phyloP scores from a whole-genome alignment of 2,888 invertebrate species.

The Spodoptera littoralis region DNA sequence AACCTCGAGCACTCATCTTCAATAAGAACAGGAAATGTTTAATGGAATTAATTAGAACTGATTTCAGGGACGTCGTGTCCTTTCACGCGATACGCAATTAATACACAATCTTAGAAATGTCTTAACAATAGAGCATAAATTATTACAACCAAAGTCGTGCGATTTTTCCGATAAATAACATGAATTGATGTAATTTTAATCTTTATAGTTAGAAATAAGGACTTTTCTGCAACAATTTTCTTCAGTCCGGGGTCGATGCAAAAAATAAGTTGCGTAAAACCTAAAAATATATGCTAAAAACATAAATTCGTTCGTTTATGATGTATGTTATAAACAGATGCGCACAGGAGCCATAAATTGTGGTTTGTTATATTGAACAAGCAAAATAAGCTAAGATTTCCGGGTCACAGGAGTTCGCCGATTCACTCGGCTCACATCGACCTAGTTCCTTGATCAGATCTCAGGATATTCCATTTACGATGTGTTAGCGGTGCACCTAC shows the following conservation, averaged over 20 bases:
- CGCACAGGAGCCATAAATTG: constrained; percentile 24
- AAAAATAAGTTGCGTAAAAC: too few relatives aligned
- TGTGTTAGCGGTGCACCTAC: neutral
- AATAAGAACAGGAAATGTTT: constrained; percentile 43
- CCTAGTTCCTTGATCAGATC: constrained; percentile 48
- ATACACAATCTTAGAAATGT: constrained; percentile 13
- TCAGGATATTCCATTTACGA: constrained; percentile 32
- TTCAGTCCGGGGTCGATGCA: too few relatives aligned
- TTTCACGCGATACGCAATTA: constrained; percentile 20
- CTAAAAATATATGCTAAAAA: too few relatives aligned
- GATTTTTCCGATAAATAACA: too few relatives aligned
- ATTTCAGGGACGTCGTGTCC: constrained; percentile 26
- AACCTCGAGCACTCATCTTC: constrained; percentile 38
- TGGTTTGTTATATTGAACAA: constrained; percentile 38
- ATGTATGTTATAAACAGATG: neutral
- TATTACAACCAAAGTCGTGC: neutral
- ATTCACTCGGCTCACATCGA: constrained; percentile 46
- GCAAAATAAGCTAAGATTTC: constrained; percentile 44
- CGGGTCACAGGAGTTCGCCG: constrained; percentile 43
- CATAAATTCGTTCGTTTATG: too few relatives aligned
- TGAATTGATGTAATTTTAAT: too few relatives aligned
- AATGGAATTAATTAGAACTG: constrained; percentile 35
- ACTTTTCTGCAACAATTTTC: too few relatives aligned
- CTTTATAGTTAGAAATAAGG: too few relatives aligned
- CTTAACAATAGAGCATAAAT: constrained; percentile 10